Conservation (phyloP, 2,888 invertebrate genomes). For the Therioaphis trifolii region DNA sequence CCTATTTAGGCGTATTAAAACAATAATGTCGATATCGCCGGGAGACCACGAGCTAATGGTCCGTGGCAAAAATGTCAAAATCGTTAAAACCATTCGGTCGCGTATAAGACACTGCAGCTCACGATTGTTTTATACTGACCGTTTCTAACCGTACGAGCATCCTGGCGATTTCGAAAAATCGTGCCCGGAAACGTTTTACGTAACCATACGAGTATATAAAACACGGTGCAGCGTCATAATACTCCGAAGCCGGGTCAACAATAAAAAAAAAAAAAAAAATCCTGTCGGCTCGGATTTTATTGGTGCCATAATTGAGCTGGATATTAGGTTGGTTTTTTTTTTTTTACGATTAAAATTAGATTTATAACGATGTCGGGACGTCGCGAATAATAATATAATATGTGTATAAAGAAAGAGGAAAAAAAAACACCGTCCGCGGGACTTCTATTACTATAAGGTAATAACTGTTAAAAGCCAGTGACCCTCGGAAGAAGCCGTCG, state of each 20-base stretch:
- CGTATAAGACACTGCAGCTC: neutral
- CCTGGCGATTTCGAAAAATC: slow-evolving; percentile 23
- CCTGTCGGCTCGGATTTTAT: slow-evolving; percentile 42
- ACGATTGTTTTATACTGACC: slow-evolving; percentile 33
- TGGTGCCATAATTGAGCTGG: slow-evolving; percentile 37
- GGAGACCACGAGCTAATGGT: slow-evolving; percentile 4
- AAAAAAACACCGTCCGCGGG: neutral
- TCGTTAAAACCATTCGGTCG: slow-evolving; percentile 30
- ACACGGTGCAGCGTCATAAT: neutral
- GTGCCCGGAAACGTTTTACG: slow-evolving; percentile 32
- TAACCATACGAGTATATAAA: neutral
- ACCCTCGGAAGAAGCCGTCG: slow-evolving; percentile 28
- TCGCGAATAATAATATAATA: slow-evolving; percentile 50
- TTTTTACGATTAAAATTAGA: slow-evolving; percentile 55
- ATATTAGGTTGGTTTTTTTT: slow-evolving; percentile 38
- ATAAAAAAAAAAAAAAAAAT: slow-evolving; percentile 36
- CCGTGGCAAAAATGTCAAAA: slow-evolving; percentile 44
- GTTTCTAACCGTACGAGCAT: slow-evolving; percentile 23
- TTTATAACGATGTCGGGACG: slow-evolving; percentile 39
- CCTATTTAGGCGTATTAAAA: no score
- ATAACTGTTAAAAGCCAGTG: slow-evolving; percentile 53
- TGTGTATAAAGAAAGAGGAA: neutral
- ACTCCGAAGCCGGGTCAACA: slow-evolving; percentile 19
- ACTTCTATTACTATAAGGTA: neutral
- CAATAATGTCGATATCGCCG: no score